A percentile compares a stretch with the other conserved stretches of the same genome.
phyloP scores from a whole-genome alignment of 2,113 vertebrate species.

The Chitala chitala region DNA sequence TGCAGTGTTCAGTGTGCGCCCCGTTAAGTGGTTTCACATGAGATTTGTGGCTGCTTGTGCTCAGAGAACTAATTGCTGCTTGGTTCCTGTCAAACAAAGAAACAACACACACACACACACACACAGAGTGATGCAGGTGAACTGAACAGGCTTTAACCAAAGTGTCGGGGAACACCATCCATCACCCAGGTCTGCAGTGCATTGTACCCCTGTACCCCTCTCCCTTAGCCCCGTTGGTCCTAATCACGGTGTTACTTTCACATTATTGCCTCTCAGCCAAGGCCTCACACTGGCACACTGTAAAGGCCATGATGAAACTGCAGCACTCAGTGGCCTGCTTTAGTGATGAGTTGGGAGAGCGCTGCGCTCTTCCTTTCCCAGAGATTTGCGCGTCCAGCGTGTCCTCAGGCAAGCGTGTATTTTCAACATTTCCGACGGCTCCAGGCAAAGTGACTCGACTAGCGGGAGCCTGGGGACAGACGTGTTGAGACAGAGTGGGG shows the following conservation, averaged over 20 bases:
- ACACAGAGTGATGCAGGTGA: slow-evolving; percentile 58
- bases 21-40: slow-evolving; percentile 39
- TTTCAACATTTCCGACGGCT: too few relatives aligned
- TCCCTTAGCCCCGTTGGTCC: slow-evolving; percentile 15
- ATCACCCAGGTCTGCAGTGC: slow-evolving; percentile 45
- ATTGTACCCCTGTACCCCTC: slow-evolving; percentile 35
- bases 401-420: too few relatives aligned
- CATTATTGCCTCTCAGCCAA: slow-evolving; percentile 44
- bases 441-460: too few relatives aligned
- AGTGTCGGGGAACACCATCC: slow-evolving; percentile 59
- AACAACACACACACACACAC: slow-evolving; percentile 50
- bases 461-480: too few relatives aligned
- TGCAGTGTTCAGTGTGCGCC: slow-evolving; percentile 31
- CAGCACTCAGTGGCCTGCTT: too few relatives aligned
- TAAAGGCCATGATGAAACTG: slow-evolving; percentile 24
- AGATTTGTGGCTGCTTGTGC: slow-evolving; percentile 22
- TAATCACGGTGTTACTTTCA: slow-evolving; percentile 39
- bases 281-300: slow-evolving; percentile 22
- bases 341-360: too few relatives aligned
- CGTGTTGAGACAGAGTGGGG: too few relatives aligned
- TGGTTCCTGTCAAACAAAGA: slow-evolving; percentile 2
- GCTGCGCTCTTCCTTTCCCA: too few relatives aligned
- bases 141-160: slow-evolving; percentile 65
- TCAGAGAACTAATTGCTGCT: slow-evolving; percentile 15
- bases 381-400: too few relatives aligned